Conservation (phyloP, 2,113 vertebrate genomes). For the Xyliphius kryptos region DNA sequence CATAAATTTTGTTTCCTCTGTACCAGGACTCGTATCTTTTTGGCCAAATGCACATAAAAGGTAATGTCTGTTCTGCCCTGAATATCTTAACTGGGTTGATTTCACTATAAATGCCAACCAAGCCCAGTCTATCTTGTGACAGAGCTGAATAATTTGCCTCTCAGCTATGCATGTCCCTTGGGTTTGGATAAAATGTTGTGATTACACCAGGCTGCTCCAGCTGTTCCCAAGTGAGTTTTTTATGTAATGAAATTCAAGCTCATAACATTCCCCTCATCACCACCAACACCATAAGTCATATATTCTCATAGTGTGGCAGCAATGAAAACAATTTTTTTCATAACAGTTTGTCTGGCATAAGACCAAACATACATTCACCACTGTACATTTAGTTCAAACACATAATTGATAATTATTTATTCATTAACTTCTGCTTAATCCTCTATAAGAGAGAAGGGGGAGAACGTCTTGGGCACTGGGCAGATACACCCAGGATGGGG, state of each 20-base stretch:
- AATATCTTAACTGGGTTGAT: constrained; percentile 30
- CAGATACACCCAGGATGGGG: no score
- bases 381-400: no score
- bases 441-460: no score
- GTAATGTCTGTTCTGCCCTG: constrained; percentile 18
- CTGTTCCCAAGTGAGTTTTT: constrained; percentile 13
- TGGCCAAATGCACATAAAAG: constrained; percentile 2
- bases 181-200: constrained; percentile 3
- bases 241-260: not conserved
- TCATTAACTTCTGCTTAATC: no score
- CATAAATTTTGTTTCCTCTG: not conserved
- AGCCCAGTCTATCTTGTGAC: not conserved
- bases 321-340: constrained; percentile 24
- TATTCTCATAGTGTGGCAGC: constrained; percentile 11
- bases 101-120: constrained; percentile 24
- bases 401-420: no score
- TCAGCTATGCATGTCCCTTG: not conserved
- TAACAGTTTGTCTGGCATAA: no score
- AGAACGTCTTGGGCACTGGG: no score
- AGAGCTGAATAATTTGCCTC: not conserved
- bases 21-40: constrained; percentile 21
- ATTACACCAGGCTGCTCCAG: constrained; percentile 1
- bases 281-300: constrained; percentile 1
- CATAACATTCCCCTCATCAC: not conserved
- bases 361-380: no score